Conservation (phyloP, 92 coral and sea anemone genomes). For the Muricea muricata region DNA sequence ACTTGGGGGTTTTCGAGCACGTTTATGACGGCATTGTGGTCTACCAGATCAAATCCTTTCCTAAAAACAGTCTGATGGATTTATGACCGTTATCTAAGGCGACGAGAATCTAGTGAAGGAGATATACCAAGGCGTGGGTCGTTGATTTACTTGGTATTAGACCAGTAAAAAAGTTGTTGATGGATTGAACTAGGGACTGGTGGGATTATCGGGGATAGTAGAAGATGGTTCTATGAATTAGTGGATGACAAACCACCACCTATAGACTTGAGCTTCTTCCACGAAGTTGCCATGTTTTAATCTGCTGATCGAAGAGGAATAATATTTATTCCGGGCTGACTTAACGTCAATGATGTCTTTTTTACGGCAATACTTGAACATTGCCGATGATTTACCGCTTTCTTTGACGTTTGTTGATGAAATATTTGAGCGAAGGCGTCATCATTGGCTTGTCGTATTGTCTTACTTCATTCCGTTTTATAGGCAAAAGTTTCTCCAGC, state of each 20-base stretch:
- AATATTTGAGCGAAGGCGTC: neutral
- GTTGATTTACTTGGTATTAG: neutral
- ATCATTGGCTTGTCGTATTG: neutral
- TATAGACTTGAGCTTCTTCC: conserved; percentile 3
- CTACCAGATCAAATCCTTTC: conserved; percentile 7
- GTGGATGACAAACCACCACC: neutral
- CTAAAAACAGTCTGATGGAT: neutral
- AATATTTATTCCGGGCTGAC: neutral
- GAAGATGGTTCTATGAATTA: neutral
- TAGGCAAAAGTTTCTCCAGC: neutral
- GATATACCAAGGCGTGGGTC: conserved; percentile 1
- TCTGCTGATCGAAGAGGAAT: neutral
- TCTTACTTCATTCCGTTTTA: neutral
- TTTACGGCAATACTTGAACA: neutral
- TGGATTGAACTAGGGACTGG: neutral
- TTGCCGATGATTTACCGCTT: neutral
- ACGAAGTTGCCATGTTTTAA: neutral
- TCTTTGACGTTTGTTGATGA: neutral
- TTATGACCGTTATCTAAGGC: conserved; percentile 13
- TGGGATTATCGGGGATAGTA: neutral
- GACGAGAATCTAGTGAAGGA: neutral
- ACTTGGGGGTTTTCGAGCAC: conserved; percentile 35
- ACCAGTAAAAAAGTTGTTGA: neutral
- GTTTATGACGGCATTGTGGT: neutral
- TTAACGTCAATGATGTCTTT: neutral